Percentiles rank a stretch among this genome's conserved stretches.
phyloP scores from a whole-genome alignment of 2,113 vertebrate genomes.

The Mastomys natalensis region DNA sequence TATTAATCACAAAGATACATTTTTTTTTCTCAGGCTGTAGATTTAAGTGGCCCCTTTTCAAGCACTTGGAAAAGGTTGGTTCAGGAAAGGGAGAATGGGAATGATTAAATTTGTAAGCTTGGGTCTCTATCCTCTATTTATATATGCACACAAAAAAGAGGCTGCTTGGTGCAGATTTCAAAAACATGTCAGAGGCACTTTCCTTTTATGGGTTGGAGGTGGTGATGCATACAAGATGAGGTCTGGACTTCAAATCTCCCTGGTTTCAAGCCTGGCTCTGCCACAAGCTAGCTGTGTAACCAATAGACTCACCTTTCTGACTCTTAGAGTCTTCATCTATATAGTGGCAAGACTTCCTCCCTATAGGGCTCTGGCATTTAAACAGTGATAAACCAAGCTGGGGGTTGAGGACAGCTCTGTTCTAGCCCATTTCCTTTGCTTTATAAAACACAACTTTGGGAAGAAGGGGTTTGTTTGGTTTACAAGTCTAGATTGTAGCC shows the following conservation, averaged over 20 bases:
- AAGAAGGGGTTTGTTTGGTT: not conserved
- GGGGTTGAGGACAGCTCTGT: not conserved
- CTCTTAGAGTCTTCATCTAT: not conserved
- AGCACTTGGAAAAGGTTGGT: slow-evolving; percentile 60
- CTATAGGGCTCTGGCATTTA: not conserved
- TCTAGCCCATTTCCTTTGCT: not conserved
- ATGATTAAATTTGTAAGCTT: slow-evolving; percentile 63
- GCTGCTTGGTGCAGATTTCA: slow-evolving; percentile 15
- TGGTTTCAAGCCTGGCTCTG: not conserved
- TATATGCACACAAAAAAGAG: not conserved
- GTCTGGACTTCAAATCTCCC: not conserved
- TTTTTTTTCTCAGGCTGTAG: slow-evolving; percentile 71
- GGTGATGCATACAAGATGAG: not conserved
- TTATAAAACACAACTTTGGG: not conserved
- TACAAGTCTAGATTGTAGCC: not conserved
- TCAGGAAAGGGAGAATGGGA: slow-evolving; percentile 52
- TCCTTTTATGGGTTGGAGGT: not conserved
- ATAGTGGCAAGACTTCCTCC: not conserved
- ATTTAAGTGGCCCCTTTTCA: slow-evolving; percentile 74
- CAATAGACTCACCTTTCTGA: not conserved
- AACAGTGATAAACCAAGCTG: not conserved
- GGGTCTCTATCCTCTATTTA: not conserved
- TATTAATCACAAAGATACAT: slow-evolving; percentile 85
- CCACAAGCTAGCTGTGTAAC: not conserved
- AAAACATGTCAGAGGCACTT: not conserved